Evolutionary conservation across 1,140 invertebrate species (phyloP), one percentile per base, ranked within the genome.

Genomic region (Luehdorfia chinensis): DNA sequence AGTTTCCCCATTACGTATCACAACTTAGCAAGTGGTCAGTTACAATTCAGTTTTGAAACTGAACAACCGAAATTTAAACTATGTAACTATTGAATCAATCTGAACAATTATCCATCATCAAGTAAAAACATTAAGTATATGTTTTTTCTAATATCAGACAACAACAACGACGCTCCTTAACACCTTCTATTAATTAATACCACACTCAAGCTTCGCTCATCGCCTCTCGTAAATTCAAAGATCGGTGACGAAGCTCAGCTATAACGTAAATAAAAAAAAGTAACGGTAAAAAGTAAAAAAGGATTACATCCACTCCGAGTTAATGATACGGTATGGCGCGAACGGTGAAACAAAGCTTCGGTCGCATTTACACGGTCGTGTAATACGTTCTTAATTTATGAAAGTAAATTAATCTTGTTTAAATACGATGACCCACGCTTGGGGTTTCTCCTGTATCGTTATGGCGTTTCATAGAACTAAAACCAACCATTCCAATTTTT

Each of bases 311-410:
- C 83, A 86, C 83, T 86, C 65, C 76, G 75, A 83, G 83, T 86
- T 86, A 86, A 86, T 86, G 83, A 86, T 84, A 86, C 79, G 83
- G 67, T 75, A 85, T 69, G 74, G 58, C 55, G 77, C 72, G 71
- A 75, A 69, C 74, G 64, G 75, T 63, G 61, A 85, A 85, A 86
- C 79, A 86, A 86, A 84, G 77, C 61, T 67, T 66, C 28, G 69
- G 61, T 8, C n/a, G 14, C 27, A 37, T 21, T 81, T 46, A 80
- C 75, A 84, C 77, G 71, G 75, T 32, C 7, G 1, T 23, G 63
- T 56, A 65, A 59, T 32, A 13, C 2, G 12, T n/a, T n/a, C n/a
- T n/a, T n/a, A n/a, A n/a, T 25, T 23, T 6, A 19, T 43, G 8
- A 5, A 27, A 13, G 7, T 15, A 16, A 8, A 32, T 2, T 13